Percentiles rank a stretch among this genome's conserved stretches.
These are phyloP conservation scores for Volucella zonaria DNA, from an alignment of 2,888 invertebrate genomes.

Conservation along the genomic window DNA sequence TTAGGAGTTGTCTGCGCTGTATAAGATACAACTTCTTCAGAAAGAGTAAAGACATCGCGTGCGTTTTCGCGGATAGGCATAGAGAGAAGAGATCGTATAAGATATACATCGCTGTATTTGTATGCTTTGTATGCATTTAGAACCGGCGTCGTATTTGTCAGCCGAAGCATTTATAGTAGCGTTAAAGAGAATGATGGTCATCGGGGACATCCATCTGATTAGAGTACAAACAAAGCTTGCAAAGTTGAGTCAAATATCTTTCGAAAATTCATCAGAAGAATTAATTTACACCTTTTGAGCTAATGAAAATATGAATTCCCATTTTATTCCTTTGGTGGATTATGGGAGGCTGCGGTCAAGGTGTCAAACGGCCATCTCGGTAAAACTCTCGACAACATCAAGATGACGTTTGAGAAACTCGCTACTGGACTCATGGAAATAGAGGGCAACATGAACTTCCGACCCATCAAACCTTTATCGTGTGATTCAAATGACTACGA, in stretches of 20 bases:
- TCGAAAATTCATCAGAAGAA: not conserved
- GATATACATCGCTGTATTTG: too few species aligned
- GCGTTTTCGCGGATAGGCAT: too few species aligned
- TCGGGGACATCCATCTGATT: too few species aligned
- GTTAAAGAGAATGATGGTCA: too few species aligned
- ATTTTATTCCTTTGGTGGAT: conserved; percentile 1
- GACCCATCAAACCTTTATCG: conserved; percentile 35
- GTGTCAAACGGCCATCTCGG: conserved; percentile 2
- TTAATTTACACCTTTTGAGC: not conserved
- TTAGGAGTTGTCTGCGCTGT: too few species aligned
- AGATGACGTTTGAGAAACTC: conserved; percentile 58
- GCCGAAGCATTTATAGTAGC: too few species aligned
- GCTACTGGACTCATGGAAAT: conserved; percentile 45
- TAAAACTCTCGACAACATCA: conserved; percentile 28
- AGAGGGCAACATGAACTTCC: conserved; percentile 49
- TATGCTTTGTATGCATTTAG: too few species aligned
- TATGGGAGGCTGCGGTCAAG: not conserved
- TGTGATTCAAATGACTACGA: conserved; percentile 54
- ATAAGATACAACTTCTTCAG: too few species aligned
- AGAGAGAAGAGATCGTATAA: too few species aligned
- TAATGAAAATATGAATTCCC: too few species aligned
- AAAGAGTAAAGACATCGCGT: too few species aligned
- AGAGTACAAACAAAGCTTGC: too few species aligned
- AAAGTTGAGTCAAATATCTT: not conserved
- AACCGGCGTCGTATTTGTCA: not conserved